These are phyloP conservation scores for Hormaphis cornu DNA, from an alignment of 1,140 invertebrate genomes.

Conservation along the genomic window DNA sequence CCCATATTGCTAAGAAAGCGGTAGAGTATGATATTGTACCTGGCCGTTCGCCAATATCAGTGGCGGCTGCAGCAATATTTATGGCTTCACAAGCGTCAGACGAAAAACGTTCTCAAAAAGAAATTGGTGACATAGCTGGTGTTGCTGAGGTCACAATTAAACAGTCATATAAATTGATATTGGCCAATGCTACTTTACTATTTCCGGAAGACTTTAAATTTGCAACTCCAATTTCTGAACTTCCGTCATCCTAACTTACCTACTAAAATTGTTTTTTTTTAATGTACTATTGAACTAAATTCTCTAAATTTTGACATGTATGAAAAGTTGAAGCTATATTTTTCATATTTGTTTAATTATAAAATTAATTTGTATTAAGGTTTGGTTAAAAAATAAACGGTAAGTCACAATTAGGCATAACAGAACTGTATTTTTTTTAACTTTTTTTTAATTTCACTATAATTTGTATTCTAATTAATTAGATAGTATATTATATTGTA, in stretches of 20 bases:
- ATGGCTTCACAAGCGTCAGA: conserved; percentile 98
- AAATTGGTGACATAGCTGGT: conserved; percentile 97
- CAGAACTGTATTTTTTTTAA: too few relatives aligned
- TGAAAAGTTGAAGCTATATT: neutral
- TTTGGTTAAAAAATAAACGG: neutral
- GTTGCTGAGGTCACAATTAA: conserved; percentile 98
- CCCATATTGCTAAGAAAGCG: conserved; percentile 91
- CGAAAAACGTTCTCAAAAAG: conserved; percentile 90
- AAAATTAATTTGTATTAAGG: neutral
- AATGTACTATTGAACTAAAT: neutral
- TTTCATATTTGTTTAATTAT: neutral
- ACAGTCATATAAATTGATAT: conserved; percentile 97
- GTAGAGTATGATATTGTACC: conserved; percentile 96
- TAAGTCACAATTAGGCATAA: too few relatives aligned
- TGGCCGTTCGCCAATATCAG: conserved; percentile 96
- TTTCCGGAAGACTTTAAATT: conserved; percentile 97
- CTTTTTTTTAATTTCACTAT: too few relatives aligned
- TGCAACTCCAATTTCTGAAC: conserved; percentile 83
- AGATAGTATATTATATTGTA: too few relatives aligned
- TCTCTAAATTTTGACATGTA: neutral
- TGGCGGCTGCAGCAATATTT: conserved; percentile 98
- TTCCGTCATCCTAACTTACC: conserved; percentile 49
- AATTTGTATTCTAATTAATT: too few relatives aligned
- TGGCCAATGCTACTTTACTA: conserved; percentile 78
- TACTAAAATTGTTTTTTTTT: neutral